These are phyloP conservation scores for Jacana jacana DNA, from an alignment of 2,113 vertebrate genomes.

Conservation along the genomic window DNA sequence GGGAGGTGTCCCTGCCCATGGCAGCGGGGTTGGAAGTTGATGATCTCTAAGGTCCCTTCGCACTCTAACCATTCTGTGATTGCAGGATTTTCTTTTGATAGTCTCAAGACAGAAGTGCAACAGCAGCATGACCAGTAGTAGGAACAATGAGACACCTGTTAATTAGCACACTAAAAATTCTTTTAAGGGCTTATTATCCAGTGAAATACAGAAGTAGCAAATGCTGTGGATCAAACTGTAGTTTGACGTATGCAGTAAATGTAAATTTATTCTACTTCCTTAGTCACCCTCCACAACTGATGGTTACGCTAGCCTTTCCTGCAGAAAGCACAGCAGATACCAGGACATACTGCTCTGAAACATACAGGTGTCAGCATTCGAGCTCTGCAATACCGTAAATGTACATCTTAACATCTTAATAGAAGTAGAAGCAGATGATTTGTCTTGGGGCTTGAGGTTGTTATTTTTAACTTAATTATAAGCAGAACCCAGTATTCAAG, in stretches of 20 bases:
- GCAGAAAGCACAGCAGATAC: background rate
- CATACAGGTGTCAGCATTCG: rapidly evolving
- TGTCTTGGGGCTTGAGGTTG: background rate
- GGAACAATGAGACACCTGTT: background rate
- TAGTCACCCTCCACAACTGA: background rate
- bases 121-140: background rate
- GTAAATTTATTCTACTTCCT: background rate
- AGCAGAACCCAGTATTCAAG: background rate
- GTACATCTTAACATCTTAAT: background rate
- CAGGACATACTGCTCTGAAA: background rate
- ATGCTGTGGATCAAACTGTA: background rate
- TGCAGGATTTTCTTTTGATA: background rate
- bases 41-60: background rate
- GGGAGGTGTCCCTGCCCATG: background rate
- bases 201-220: background rate
- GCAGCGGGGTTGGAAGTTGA: background rate
- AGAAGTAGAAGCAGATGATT: background rate
- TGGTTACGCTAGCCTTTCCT: background rate
- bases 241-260: background rate
- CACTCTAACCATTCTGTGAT: background rate
- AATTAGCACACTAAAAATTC: background rate
- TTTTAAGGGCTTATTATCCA: background rate
- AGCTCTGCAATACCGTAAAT: background rate
- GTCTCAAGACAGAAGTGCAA: background rate
- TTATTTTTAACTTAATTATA: background rate